phyloP scores from a whole-genome alignment of 1,140 invertebrate genomes.

The Potamilus streckersoni region DNA sequence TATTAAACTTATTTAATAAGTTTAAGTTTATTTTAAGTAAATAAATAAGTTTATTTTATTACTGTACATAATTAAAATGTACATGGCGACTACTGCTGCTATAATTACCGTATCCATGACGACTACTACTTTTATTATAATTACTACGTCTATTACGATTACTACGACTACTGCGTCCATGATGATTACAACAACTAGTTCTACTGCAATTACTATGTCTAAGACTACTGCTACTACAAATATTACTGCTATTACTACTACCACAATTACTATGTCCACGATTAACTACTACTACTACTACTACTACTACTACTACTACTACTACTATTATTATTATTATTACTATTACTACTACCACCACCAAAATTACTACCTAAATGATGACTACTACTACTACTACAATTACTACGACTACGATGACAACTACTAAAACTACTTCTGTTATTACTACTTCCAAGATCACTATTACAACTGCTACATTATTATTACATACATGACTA shows the following conservation, averaged over 20 bases:
- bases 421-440: not conserved
- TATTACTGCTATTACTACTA: not conserved
- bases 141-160: not conserved
- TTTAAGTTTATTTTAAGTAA: no score
- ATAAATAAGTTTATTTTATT: no score
- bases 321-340: not conserved
- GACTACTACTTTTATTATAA: not conserved
- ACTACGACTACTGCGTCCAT: not conserved
- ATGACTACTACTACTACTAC: slow-evolving; percentile 3
- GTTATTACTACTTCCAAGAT: not conserved
- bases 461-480: not conserved
- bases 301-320: not conserved
- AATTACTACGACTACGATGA: not conserved
- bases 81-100: not conserved
- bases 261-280: no score
- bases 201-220: not conserved
- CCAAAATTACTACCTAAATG: not conserved
- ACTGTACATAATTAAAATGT: not conserved
- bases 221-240: not conserved
- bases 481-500: not conserved
- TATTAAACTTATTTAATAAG: not conserved
- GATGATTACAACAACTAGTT: not conserved
- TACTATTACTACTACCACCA: not conserved
- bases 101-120: not conserved
- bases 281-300: no score